A percentile compares a stretch with the other conserved stretches of the same genome.
phyloP scores from a whole-genome alignment of 92 coral and sea anemone species.

The Anthopleura xanthogrammica region DNA sequence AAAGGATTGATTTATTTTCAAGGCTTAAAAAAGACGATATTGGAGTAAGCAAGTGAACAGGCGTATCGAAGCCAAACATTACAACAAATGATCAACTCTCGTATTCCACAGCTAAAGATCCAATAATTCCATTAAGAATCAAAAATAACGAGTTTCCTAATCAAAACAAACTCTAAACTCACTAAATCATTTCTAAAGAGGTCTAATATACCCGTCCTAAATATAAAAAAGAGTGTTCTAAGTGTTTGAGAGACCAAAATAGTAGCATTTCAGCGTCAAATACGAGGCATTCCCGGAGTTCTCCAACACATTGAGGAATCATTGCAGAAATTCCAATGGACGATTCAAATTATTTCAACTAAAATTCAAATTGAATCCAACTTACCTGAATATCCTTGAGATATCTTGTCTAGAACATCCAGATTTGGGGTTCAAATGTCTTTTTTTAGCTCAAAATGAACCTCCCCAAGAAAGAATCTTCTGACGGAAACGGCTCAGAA shows the following conservation, averaged over 20 bases:
- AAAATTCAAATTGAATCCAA: background rate
- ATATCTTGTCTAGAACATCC: constrained; percentile 28
- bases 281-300: constrained; percentile 15
- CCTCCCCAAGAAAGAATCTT: constrained; percentile 40
- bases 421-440: constrained; percentile 11
- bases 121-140: background rate
- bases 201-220: background rate
- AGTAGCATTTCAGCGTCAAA: constrained; percentile 15
- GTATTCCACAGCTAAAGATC: background rate
- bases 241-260: background rate
- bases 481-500: constrained; percentile 37
- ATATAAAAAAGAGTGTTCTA: background rate
- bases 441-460: background rate
- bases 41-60: constrained; percentile 23
- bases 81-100: background rate
- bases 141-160: background rate
- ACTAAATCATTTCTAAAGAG: background rate
- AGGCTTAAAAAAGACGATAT: background rate
- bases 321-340: constrained; percentile 27
- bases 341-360: background rate
- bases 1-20: background rate
- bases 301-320: constrained; percentile 13
- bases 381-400: constrained; percentile 17
- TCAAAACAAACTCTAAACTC: background rate
- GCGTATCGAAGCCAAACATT: background rate